Percentiles rank a stretch among this genome's conserved stretches.
Conservation (phyloP, 35 echinoderm and acorn worm genomes). For the Lytechinus pictus region DNA sequence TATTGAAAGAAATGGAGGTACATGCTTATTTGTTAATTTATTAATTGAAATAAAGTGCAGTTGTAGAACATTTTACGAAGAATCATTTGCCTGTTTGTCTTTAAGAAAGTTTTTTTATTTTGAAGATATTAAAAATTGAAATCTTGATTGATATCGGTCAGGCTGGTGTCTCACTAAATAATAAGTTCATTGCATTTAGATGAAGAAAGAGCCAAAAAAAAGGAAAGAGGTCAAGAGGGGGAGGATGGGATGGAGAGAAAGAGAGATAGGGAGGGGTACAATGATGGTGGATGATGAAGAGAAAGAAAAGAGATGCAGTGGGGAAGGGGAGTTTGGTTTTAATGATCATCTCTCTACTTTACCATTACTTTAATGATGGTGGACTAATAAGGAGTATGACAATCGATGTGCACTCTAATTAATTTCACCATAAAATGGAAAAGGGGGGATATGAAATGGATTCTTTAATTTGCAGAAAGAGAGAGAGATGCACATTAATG, state of each 20-base stretch:
- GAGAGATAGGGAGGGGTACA: neutral
- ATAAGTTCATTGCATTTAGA: too few relatives aligned
- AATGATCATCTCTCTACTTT: neutral
- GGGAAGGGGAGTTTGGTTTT: neutral
- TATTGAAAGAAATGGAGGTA: neutral
- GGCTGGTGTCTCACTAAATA: neutral
- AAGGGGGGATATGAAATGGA: neutral
- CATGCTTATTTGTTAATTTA: too few relatives aligned
- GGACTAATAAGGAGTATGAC: neutral
- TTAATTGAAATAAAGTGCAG: too few relatives aligned
- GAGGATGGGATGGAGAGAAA: neutral
- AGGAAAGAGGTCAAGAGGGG: neutral
- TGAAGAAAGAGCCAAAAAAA: neutral
- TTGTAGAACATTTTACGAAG: too few relatives aligned
- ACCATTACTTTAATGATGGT: slow-evolving; percentile 11
- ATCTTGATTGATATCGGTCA: neutral
- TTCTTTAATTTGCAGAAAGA: neutral
- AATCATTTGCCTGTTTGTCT: too few relatives aligned
- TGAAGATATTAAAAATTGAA: neutral
- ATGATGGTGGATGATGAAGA: too few relatives aligned
- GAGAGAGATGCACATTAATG: neutral
- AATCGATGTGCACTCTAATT: slow-evolving; percentile 41
- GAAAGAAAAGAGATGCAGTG: too few relatives aligned
- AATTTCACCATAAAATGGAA: slow-evolving; percentile 19
- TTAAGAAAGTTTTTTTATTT: too few relatives aligned